A percentile compares a stretch with the other conserved stretches of the same genome.
Conservation (phyloP, 2,797 vertebrate species). For the Leuciscus waleckii region DNA sequence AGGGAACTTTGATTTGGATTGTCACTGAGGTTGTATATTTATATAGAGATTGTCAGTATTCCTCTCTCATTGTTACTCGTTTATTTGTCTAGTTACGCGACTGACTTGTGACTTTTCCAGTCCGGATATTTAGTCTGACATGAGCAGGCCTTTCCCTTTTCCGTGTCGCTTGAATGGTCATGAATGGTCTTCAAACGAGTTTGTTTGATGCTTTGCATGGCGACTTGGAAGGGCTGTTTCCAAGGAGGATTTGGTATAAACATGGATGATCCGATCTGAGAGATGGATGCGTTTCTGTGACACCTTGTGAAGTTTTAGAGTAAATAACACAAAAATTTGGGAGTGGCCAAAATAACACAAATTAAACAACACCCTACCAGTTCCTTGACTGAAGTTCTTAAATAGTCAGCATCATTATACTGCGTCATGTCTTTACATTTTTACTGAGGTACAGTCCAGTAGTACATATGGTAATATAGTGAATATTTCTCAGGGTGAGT, state of each 20-base stretch:
- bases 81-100: conserved; percentile 69
- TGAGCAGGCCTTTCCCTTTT: conserved; percentile 68
- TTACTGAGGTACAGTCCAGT: background rate
- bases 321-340: no score
- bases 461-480: background rate
- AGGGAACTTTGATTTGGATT: conserved; percentile 58
- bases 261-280: background rate
- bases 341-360: background rate
- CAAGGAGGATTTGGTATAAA: conserved; percentile 9
- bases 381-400: background rate
- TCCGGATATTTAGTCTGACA: conserved; percentile 82
- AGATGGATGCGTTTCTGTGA: background rate
- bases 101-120: conserved; percentile 66
- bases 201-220: conserved; percentile 41
- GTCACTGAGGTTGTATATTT: conserved; percentile 75
- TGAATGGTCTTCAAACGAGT: conserved; percentile 59
- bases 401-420: background rate
- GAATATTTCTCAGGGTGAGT: background rate
- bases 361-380: background rate
- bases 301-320: background rate
- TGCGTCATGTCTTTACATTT: background rate
- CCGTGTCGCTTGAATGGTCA: conserved; percentile 60
- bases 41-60: conserved; percentile 66
- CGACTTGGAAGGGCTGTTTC: conserved; percentile 41
- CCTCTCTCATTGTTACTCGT: conserved; percentile 73